Evolutionary conservation across 2,113 vertebrate genomes (phyloP), one percentile per base, ranked within the genome.

Genomic region (Pomatorhinus ruficollis): DNA sequence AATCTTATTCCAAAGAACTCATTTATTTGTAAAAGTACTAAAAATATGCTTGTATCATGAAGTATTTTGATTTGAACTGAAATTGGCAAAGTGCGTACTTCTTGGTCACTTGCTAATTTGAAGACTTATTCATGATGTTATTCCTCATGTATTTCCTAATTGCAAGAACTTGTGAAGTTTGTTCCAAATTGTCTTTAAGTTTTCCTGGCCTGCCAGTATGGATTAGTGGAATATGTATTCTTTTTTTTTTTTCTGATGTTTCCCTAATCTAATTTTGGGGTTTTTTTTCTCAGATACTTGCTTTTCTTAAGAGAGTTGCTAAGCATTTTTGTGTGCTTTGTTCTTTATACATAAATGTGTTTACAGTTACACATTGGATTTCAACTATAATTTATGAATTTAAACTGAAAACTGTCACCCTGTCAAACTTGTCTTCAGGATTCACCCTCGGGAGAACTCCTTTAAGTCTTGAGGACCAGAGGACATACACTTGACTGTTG

Each of bases 101-200:
- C 64, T 96, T 96, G 93, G 90, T 97, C 93, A 94, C 92, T 97
- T 94, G 88, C 88, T 97, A 94, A 95, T 97, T 96, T 93, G 93
- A 93, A 96, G 95, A 86, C 88, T 97, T 97, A 94, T 93, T 97
- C 94, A 85, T 97, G 94, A 94, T 97, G 93, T 95, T 97, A 93
- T 95, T 96, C 90, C 82, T 96, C 91, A 95, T 95, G 93, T 95
- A 95, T 96, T 96, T 97, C 95, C 95, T 95, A 96, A 95, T 96
- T 96, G 90, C 95, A 94, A 94, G 93, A 94, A 75, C 89, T 87
- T 91, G 66, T 91, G 95, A 96, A 90, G 93, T 88, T 97, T 61
- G 59, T 97, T 96, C 96, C 95, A 97, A 93, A 96, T 93, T 96
- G 91, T 96, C 95, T 96, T 96, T 96, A 96, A 93, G 93, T 94